Percentiles rank a stretch among this genome's conserved stretches.
Conservation (phyloP, 1,140 invertebrate species). For the Camponotus floridanus region DNA sequence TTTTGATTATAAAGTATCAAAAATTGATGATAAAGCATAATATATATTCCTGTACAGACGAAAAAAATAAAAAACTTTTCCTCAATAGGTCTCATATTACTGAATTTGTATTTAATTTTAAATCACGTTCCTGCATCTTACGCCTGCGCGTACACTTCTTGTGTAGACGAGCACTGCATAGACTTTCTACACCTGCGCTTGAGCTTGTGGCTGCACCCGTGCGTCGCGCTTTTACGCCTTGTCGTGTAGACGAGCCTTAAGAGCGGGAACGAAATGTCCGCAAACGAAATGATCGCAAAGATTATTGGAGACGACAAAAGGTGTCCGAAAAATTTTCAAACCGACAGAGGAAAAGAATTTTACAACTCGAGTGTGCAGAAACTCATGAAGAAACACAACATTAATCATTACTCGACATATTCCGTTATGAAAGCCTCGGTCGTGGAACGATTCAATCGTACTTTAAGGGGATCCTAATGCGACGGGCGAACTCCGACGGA, state of each 20-base stretch:
- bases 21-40: conserved; percentile 7
- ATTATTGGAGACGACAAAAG: too few species aligned
- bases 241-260: conserved; percentile 9
- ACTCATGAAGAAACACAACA: too few species aligned
- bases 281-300: too few species aligned
- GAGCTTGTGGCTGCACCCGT: background rate
- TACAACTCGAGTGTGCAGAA: too few species aligned
- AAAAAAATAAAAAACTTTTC: conserved; percentile 5
- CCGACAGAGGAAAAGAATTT: too few species aligned
- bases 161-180: background rate
- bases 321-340: too few species aligned
- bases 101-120: background rate
- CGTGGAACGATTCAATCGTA: too few species aligned
- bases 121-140: background rate
- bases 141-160: background rate
- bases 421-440: too few species aligned
- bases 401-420: too few species aligned
- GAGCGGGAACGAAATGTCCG: too few species aligned
- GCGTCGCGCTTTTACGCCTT: background rate
- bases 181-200: background rate
- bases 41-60: conserved; percentile 2
- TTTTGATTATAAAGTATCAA: background rate
- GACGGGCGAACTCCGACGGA: too few species aligned
- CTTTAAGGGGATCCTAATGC: too few species aligned
- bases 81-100: background rate